phyloP scores from a whole-genome alignment of 2,888 invertebrate species.

The Achlya flavicornis region DNA sequence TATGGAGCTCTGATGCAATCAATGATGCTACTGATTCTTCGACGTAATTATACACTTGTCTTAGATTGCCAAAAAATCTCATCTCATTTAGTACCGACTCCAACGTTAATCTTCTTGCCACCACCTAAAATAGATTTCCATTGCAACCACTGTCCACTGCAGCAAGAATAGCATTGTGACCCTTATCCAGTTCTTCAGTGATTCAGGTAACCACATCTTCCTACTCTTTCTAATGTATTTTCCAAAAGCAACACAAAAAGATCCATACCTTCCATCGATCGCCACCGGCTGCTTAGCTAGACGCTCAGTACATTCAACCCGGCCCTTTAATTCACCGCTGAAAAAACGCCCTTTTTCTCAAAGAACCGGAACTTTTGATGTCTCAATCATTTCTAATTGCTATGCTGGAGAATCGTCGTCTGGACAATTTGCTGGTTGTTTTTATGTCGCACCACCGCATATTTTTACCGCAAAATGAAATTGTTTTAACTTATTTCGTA shows the following conservation, averaged over 20 bases:
- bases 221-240: not conserved
- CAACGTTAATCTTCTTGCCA: too few species aligned
- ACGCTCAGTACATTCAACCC: constrained; percentile 31
- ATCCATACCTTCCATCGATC: constrained; percentile 39
- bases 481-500: constrained; percentile 6
- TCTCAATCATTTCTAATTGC: constrained; percentile 51
- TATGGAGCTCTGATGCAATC: too few species aligned
- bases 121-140: too few species aligned
- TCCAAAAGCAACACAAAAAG: constrained; percentile 19
- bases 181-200: not conserved
- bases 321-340: constrained; percentile 46
- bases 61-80: too few species aligned
- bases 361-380: constrained; percentile 42
- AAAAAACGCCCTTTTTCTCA: constrained; percentile 52
- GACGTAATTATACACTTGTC: too few species aligned
- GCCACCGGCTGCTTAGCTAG: constrained; percentile 16
- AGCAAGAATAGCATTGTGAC: not conserved
- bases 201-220: not conserved
- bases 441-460: constrained; percentile 39
- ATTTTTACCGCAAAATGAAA: constrained; percentile 40
- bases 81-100: too few species aligned
- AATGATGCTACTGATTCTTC: too few species aligned
- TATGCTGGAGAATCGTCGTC: constrained; percentile 35
- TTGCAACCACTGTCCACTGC: too few species aligned
- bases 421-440: constrained; percentile 35